Evolutionary conservation across 2,888 invertebrate species (phyloP), one percentile per base, ranked within the genome.

Genomic region (Coleophora flavipennella): DNA sequence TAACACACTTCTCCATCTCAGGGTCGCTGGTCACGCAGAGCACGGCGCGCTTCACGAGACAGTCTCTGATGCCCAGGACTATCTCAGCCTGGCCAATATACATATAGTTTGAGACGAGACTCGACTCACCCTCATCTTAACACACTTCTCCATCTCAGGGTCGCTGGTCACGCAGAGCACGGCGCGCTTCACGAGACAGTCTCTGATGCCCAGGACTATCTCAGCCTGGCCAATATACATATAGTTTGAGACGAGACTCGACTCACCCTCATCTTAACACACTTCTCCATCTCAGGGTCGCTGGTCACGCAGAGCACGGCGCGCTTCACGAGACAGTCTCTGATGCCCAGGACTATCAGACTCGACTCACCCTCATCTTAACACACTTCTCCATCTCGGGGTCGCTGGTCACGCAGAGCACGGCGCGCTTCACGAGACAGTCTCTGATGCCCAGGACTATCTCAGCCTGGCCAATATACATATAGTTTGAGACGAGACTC

Each of bases 301-400:
- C 97, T 97, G 0, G 96, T 95, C 13, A 98, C 93, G 63, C 98
- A 98, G 13, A 97, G 70, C 0, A 91, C 91, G 81, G 96, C 94
- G n/a, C 90, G 84, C 34, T 90, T 87, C 7, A 97, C 90, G 0
- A 97, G 95, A 65, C 97, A 98, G 44, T 91, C 88, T 38, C 93
- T 85, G 1, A 96, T 88, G 1, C 90, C 91, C 43, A 91, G 78
- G 46, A 96, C 92, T 0, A 89, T 86, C 29, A n/a, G n/a, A n/a
- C n/a, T n/a, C n/a, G n/a, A 67, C 86, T 69, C 72, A 94, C 95
- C 86, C 88, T 91, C 96, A 96, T 96, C 74, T 93, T 93, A 33
- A 93, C 83, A 67, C 98, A 98, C 75, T 98, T 98, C 40, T 91
- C 91, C 81, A 94, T 88, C 72, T 98, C 98, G 0, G 90, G 88